Evolutionary conservation across 1,140 invertebrate genomes (phyloP), one percentile per base, ranked within the genome.

Genomic region (Hydropsyche tenuis): DNA sequence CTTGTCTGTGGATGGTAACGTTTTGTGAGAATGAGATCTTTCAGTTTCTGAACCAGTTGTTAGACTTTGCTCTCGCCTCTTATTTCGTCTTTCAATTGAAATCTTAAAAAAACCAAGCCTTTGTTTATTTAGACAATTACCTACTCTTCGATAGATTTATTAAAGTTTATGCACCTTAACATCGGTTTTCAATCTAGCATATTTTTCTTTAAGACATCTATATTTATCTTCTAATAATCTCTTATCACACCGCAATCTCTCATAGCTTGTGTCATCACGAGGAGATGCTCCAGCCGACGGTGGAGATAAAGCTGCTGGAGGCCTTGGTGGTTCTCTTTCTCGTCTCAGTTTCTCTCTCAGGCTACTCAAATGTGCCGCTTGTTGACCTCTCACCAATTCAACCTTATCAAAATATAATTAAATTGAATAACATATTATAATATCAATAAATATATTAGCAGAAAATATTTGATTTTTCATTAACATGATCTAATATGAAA

Each of bases 151-250:
- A n/a, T n/a, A n/a, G n/a, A n/a, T n/a, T 14, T 48, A 48, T 48
- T 14, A 14, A 48, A 37, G 3, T 9, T 4, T 37, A 66, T 11
- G 4, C 18, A 90, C 80, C 79, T 91, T 90, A 1, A 93, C 90
- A 69, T 93, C 92, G 7, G 89, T 91, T 79, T 93, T 94, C 25
- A 94, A 81, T n/a, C 91, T 86, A 14, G 91, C 85, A 78, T 94
- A 93, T 80, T 94, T 93, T 77, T 93, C 92, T 81, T 93, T 93
- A 18, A 94, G 82, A 68, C 89, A 92, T n/a, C 87, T 86, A 79
- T 93, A 94, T 79, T 93, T 93, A 77, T 93, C 92, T 75, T 91
- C 88, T 0, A 93, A 76, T 16, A 92, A 80, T 1, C 91, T 85
- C 76, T 92, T 92, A 78, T 92, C 90, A 78, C 90, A 91, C 1